These are phyloP conservation scores for Tinea trinotella DNA, from an alignment of 2,888 invertebrate genomes.

Conservation along the genomic window DNA sequence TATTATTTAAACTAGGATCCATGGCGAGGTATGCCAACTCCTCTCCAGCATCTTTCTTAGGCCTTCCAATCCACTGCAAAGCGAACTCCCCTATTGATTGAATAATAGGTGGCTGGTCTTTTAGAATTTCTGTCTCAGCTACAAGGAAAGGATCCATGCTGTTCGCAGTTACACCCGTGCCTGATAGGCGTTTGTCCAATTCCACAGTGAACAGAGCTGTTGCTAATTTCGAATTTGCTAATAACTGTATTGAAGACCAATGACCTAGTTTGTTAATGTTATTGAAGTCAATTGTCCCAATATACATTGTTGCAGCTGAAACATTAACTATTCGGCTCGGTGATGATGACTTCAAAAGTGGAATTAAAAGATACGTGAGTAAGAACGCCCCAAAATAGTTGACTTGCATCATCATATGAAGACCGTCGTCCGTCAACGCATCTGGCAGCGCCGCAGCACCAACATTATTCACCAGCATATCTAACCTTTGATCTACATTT, in stretches of 20 bases:
- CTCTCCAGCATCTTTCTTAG: conserved; percentile 36
- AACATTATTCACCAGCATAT: conserved; percentile 78
- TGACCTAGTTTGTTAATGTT: conserved; percentile 43
- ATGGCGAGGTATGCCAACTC: conserved; percentile 43
- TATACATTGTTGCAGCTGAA: conserved; percentile 57
- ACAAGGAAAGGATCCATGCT: conserved; percentile 86
- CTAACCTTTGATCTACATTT: conserved; percentile 64
- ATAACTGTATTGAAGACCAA: conserved; percentile 68
- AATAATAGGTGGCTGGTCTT: conserved; percentile 33
- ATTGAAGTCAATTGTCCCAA: conserved; percentile 38
- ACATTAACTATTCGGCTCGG: conserved; percentile 60
- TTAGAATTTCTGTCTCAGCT: conserved; percentile 42
- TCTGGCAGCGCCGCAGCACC: conserved; percentile 63
- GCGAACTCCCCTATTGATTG: conserved; percentile 34
- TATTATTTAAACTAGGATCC: conserved; percentile 36
- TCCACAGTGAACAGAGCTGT: conserved; percentile 63
- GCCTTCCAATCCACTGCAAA: conserved; percentile 35
- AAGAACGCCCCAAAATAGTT: conserved; percentile 83
- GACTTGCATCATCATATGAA: conserved; percentile 76
- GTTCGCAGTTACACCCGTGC: conserved; percentile 80
- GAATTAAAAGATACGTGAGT: conserved; percentile 76
- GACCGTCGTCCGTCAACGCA: conserved; percentile 73
- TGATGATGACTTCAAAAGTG: conserved; percentile 54
- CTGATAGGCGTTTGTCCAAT: conserved; percentile 48
- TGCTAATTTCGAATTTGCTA: conserved; percentile 60